These are phyloP conservation scores for Trinectes maculatus DNA, from an alignment of 2,113 vertebrate species.

Conservation along the genomic window DNA sequence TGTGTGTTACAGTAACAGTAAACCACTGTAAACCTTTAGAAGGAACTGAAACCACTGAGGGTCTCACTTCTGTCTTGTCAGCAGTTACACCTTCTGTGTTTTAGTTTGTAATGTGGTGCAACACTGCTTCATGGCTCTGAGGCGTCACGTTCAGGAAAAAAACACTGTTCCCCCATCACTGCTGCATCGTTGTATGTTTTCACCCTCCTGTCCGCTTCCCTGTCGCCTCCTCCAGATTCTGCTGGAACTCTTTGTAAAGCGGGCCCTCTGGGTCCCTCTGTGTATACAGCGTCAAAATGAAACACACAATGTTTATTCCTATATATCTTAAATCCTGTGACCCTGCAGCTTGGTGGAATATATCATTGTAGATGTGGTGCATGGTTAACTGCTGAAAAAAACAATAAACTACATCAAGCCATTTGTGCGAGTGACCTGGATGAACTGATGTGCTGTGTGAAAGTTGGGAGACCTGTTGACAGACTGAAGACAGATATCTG, in stretches of 20 bases:
- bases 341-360: slow-evolving; percentile 82
- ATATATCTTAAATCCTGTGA: slow-evolving; percentile 70
- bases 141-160: not conserved
- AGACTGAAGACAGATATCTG: no score
- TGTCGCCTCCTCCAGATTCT: slow-evolving; percentile 47
- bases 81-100: not conserved
- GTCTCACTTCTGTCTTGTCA: not conserved
- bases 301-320: slow-evolving; percentile 64
- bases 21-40: fast-evolving
- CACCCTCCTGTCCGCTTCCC: not conserved
- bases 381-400: slow-evolving; percentile 86
- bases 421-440: slow-evolving; percentile 52
- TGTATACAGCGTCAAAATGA: slow-evolving; percentile 53
- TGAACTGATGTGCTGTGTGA: no score
- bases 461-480: no score
- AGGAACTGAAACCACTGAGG: not conserved
- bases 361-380: slow-evolving; percentile 84
- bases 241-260: slow-evolving; percentile 43
- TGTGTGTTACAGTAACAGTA: slow-evolving; percentile 1
- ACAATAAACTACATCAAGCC: slow-evolving; percentile 78
- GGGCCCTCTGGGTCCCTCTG: slow-evolving; percentile 66
- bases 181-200: slow-evolving; percentile 23
- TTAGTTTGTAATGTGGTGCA: not conserved
- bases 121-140: no score
- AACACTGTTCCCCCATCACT: not conserved